Conservation (phyloP, 2,113 vertebrate species). For the Semnornis frantzii region DNA sequence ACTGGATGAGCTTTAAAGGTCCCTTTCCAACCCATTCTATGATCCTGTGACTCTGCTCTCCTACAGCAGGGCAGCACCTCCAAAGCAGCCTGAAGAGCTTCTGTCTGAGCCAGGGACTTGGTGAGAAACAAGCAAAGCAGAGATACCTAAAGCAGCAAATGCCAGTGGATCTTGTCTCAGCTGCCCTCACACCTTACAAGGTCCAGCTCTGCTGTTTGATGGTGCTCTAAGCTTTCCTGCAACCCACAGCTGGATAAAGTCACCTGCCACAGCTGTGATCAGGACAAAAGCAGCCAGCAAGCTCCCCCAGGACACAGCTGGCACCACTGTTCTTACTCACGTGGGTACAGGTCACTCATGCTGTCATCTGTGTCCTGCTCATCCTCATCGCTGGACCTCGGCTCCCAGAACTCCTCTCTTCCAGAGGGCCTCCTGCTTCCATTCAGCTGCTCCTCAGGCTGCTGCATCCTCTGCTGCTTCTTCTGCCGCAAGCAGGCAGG, state of each 20-base stretch:
- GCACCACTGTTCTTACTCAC: conserved; percentile 67
- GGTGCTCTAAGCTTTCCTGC: neutral
- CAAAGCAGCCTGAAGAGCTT: fast-evolving
- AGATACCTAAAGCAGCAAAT: neutral
- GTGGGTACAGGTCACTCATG: conserved; percentile 93
- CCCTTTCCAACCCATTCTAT: too few species aligned
- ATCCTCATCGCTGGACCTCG: conserved; percentile 71
- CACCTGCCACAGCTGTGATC: neutral
- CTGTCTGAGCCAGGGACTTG: neutral
- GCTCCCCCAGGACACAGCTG: neutral
- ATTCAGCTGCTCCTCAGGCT: neutral
- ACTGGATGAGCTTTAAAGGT: too few species aligned
- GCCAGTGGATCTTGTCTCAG: neutral
- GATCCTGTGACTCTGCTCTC: neutral
- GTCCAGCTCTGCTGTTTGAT: neutral
- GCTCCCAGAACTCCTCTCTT: conserved; percentile 77
- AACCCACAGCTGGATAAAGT: neutral
- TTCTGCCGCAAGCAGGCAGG: conserved; percentile 80
- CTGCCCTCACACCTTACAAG: neutral
- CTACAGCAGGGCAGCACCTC: neutral
- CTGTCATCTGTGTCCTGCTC: conserved; percentile 85
- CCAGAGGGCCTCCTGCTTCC: neutral
- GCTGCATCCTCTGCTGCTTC: conserved; percentile 48
- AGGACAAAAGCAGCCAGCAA: neutral
- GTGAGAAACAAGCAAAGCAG: neutral